Conservation (phyloP, 2,113 vertebrate genomes). For the Tauraco erythrolophus region DNA sequence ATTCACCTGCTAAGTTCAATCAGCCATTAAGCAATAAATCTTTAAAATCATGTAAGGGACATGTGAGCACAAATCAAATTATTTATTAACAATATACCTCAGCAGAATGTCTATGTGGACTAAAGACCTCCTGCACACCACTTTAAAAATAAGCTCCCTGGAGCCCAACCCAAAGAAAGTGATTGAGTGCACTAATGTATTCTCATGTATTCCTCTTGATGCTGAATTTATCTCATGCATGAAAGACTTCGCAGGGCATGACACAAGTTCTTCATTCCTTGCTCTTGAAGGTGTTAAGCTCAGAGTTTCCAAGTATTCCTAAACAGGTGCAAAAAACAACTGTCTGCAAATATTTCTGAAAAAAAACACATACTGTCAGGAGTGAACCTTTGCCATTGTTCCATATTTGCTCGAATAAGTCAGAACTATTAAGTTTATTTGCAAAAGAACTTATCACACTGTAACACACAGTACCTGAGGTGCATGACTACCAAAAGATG, state of each 20-base stretch:
- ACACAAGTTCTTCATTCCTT: neutral
- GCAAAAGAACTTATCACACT: neutral
- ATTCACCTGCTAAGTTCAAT: conserved; percentile 47
- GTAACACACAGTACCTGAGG: neutral
- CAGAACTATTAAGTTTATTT: neutral
- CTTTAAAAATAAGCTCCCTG: conserved; percentile 35
- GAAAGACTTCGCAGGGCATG: neutral
- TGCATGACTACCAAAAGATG: neutral
- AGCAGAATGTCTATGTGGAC: neutral
- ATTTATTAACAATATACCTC: conserved; percentile 58
- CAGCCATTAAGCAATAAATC: conserved; percentile 50
- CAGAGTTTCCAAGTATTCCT: neutral
- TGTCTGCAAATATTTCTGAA: neutral
- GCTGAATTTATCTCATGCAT: conserved; percentile 10
- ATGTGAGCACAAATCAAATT: conserved; percentile 54
- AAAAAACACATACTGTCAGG: neutral
- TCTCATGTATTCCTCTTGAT: conserved; percentile 28
- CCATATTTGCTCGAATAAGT: neutral
- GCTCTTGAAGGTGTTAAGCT: neutral
- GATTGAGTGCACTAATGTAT: conserved; percentile 25
- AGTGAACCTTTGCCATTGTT: neutral
- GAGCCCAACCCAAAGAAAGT: conserved; percentile 9
- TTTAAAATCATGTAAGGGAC: conserved; percentile 54
- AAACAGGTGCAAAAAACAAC: neutral
- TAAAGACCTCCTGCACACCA: neutral